These are phyloP conservation scores for Pollimyrus isidori DNA, from an alignment of 2,113 vertebrate species.

Conservation along the genomic window DNA sequence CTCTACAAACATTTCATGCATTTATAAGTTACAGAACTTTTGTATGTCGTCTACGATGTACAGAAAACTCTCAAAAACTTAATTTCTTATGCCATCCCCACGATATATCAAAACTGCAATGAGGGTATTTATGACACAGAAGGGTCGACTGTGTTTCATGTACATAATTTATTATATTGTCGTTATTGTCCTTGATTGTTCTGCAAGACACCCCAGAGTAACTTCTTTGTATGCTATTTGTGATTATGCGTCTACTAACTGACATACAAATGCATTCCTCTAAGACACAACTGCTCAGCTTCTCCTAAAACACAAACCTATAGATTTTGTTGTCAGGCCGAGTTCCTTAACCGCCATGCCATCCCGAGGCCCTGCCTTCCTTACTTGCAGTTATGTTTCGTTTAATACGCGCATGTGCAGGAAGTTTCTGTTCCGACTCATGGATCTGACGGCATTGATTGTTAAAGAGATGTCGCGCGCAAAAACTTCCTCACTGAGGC, in stretches of 20 bases:
- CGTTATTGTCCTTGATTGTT: background rate
- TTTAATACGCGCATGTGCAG: background rate
- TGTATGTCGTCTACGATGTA: background rate
- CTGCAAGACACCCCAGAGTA: background rate
- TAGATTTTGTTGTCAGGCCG: background rate
- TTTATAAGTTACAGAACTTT: background rate
- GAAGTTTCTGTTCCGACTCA: background rate
- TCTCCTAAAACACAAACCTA: background rate
- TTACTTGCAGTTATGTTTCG: background rate
- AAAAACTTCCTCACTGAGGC: background rate
- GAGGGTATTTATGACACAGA: background rate
- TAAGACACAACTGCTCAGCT: background rate
- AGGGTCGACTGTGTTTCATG: background rate
- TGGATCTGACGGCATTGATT: background rate
- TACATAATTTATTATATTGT: background rate
- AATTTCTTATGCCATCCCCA: background rate
- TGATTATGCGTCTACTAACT: background rate
- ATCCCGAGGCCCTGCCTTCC: background rate
- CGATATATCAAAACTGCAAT: background rate
- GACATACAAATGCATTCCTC: background rate
- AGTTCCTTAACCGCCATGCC: background rate
- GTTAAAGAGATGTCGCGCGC: background rate
- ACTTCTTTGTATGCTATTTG: background rate
- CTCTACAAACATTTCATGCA: background rate
- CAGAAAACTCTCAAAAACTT: background rate